Base-by-base conservation (phyloP, 2,888 invertebrate species). In the Meghimatium bilineatum region DNA sequence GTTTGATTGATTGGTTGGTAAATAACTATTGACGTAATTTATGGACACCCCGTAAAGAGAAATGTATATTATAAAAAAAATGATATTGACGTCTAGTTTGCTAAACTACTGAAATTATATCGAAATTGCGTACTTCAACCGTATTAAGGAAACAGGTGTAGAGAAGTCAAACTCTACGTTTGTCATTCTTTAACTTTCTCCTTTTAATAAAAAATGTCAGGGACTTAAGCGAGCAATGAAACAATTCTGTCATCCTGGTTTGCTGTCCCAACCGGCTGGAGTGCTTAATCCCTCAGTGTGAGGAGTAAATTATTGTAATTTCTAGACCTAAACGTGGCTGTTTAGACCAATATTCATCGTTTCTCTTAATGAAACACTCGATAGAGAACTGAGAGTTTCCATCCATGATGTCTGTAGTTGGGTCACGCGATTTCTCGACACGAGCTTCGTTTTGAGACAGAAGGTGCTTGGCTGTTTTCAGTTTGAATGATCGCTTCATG, bases 211-310 rank as follows among this genome's bases (percentile, higher is more conserved):
- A 23, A 56, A 56, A 23, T 2, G 2, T 20, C 60, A 63, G 60
- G 26, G 6, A 23, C 60, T 63, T 23, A 63, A 17, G 26, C 60
- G n/a, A 63, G n/a, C 60, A n/a, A 63, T 63, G n/a, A 63, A 63
- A 12, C n/a, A 63, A n/a, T n/a, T 23, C 60, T 63, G 8, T 63
- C 60, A 63, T 36, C 26, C 38, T 26, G 69, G 36, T 36, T 36
- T 38, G 17, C 36, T 38, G 36, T 36, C 34, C 60, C 34, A 29
- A 56, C 76, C 76, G 52, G 56, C 76, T 49, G n/a, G 34, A 76
- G 76, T 76, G 56, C 56, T 34, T 34, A 52, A 76, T 76, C 76
- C 76, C 56, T 76, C 52, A 76, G 8, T n/a, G 12, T 60, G 76
- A 56, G 60, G 60, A 56, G 26, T 12, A 76, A 76, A 76, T 76